phyloP scores from a whole-genome alignment of 1,140 invertebrate species.

The Elymnias hypermnestra region DNA sequence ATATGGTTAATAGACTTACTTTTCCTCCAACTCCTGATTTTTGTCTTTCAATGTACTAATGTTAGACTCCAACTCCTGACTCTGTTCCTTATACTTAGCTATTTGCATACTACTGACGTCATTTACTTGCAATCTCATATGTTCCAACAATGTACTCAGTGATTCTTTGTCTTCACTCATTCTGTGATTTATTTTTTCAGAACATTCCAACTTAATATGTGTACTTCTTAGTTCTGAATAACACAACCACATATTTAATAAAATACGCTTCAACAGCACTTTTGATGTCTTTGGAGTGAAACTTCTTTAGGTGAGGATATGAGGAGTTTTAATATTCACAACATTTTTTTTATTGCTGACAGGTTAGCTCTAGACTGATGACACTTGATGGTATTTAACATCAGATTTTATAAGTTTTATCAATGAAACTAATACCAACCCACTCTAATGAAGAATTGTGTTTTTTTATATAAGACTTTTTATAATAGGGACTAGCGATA shows the following conservation, averaged over 20 bases:
- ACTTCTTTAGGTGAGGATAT: too few species aligned
- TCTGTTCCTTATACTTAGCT: slow-evolving; percentile 34
- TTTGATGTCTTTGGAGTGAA: too few species aligned
- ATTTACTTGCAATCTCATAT: slow-evolving; percentile 33
- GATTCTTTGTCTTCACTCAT: slow-evolving; percentile 36
- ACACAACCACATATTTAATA: not conserved
- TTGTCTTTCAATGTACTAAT: slow-evolving; percentile 28
- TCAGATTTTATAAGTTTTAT: too few species aligned
- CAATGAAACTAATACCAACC: too few species aligned
- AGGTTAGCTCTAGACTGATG: too few species aligned
- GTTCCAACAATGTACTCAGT: slow-evolving; percentile 31
- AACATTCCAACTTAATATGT: slow-evolving; percentile 32
- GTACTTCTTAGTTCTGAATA: slow-evolving; percentile 35
- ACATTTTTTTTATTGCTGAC: too few species aligned
- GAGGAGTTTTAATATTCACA: too few species aligned
- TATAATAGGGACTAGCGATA: too few species aligned
- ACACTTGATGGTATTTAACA: too few species aligned
- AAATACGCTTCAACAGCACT: too few species aligned
- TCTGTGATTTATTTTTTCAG: slow-evolving; percentile 30
- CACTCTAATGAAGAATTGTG: too few species aligned
- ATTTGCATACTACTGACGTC: slow-evolving; percentile 31
- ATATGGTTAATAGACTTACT: slow-evolving; percentile 41
- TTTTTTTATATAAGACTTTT: too few species aligned
- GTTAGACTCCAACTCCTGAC: slow-evolving; percentile 32
- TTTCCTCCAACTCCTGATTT: slow-evolving; percentile 47